Evolutionary conservation across 23 tunicate species (phyloP), one percentile per base, ranked within the genome.

Genomic region (Trididemnum nubilum): DNA sequence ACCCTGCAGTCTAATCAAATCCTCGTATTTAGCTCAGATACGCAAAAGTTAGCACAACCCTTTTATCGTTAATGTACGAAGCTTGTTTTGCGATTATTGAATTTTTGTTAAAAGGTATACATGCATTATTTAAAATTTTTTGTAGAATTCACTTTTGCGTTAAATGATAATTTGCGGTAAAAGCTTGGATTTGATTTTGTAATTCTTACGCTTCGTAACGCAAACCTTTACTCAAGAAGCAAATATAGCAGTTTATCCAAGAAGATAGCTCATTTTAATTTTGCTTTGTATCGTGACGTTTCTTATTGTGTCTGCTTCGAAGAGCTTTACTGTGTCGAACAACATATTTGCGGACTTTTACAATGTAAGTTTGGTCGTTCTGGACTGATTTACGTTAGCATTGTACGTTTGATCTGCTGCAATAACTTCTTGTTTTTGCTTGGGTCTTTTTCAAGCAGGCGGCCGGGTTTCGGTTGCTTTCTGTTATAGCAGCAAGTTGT

Each of bases 191-290:
- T n/a, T n/a, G n/a, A n/a, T n/a, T n/a, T n/a, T n/a, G n/a, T n/a
- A n/a, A n/a, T n/a, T n/a, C n/a, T n/a, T n/a, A n/a, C n/a, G n/a
- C n/a, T n/a, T n/a, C n/a, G n/a, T n/a, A n/a, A n/a, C n/a, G n/a
- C n/a, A n/a, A n/a, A n/a, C n/a, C n/a, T n/a, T n/a, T n/a, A n/a
- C n/a, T n/a, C n/a, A n/a, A n/a, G 9, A 9, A 7, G 54, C 26
- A 61, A 24, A 61, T 3, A 67, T n/a, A 5, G 37, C 12, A 67
- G 38, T 67, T 67, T 67, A 67, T 67, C 3, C 37, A 67, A 67
- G 3, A 33, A 67, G 74, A 67, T 67, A 38, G 74, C 33, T 67
- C n/a, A 32, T 67, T 3, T n/a, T 67, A 15, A 33, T 33, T 5
- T 37, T 12, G 7, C 5, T 33, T 31, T 31, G 74, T 4, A 12